phyloP scores from a whole-genome alignment of 2,888 invertebrate species.

The Cataglyphis rosenhaueri region DNA sequence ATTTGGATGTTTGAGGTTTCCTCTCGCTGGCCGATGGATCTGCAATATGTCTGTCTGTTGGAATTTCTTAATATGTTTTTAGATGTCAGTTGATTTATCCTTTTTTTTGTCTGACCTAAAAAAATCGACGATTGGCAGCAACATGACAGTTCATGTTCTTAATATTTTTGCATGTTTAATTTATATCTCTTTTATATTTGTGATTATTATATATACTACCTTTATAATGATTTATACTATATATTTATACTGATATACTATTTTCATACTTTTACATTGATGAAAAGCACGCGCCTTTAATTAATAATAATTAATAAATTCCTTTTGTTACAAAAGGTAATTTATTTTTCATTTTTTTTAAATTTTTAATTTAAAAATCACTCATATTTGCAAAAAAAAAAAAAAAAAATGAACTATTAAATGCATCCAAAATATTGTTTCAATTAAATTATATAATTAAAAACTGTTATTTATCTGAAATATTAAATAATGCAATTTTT shows the following conservation, averaged over 20 bases:
- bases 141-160: background rate
- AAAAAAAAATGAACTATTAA: background rate
- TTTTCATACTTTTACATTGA: background rate
- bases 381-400: background rate
- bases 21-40: background rate
- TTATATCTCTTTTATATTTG: background rate
- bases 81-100: background rate
- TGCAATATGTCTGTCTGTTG: background rate
- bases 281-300: background rate
- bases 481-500: background rate
- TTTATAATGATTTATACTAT: background rate
- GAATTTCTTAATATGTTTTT: conserved; percentile 12
- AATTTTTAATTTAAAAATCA: background rate
- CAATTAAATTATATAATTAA: background rate
- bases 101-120: conserved; percentile 12
- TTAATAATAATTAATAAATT: background rate
- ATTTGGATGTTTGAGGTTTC: conserved; percentile 13
- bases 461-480: background rate
- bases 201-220: background rate
- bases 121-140: conserved; percentile 1
- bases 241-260: background rate
- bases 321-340: background rate
- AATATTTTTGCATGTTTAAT: background rate
- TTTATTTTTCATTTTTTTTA: background rate
- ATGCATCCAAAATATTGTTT: background rate